Evolutionary conservation across 2,113 vertebrate species (phyloP).

Genomic region (Elachura formosa): DNA sequence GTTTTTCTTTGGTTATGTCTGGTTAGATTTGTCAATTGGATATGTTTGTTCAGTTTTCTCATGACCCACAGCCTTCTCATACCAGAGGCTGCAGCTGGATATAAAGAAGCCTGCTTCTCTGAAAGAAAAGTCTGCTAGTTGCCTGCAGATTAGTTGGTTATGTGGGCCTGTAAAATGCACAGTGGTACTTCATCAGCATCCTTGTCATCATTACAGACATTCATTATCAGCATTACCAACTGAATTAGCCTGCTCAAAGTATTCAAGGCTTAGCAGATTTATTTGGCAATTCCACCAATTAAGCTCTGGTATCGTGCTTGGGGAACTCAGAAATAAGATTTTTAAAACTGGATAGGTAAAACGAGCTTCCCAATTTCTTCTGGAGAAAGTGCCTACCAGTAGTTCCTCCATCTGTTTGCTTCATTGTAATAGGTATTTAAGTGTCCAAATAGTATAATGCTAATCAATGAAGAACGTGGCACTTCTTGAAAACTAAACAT

Average conservation of each 20-base stretch:
- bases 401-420: neutral
- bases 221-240: neutral
- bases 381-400: neutral
- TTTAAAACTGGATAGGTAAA: neutral
- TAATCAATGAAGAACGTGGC: neutral
- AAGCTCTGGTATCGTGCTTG: neutral
- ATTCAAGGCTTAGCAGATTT: neutral
- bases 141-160: neutral
- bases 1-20: neutral
- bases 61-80: neutral
- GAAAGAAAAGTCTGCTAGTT: neutral
- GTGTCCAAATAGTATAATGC: neutral
- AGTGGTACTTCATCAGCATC: neutral
- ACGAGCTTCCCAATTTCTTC: neutral
- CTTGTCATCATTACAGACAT: neutral
- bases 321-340: neutral
- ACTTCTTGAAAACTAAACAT: neutral
- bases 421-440: neutral
- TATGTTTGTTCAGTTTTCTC: neutral
- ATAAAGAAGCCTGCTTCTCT: neutral
- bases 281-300: neutral
- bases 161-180: neutral
- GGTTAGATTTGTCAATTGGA: neutral
- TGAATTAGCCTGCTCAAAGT: neutral
- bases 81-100: neutral